Base-by-base conservation (phyloP, 23 tunicate species). In the Trididemnum nubilum region DNA sequence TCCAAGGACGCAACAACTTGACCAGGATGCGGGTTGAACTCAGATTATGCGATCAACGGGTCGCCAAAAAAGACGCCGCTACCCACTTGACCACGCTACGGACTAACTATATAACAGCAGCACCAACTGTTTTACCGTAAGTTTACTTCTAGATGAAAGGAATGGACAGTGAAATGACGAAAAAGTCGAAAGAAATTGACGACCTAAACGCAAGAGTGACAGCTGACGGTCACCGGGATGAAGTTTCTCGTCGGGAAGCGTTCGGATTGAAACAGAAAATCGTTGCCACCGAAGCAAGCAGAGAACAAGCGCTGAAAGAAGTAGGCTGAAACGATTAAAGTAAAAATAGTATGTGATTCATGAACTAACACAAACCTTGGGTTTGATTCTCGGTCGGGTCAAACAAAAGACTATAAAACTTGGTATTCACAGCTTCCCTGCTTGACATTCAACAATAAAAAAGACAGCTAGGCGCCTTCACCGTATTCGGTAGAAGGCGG, bases 261-360 rank as follows among this genome's bases (percentile, higher is more conserved):
- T 89, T 88, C 60, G 94, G 85, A 18, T 61, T 94, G 71, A 94
- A 94, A 57, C 99, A 94, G 64, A 89, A 89, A 82, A 94, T 94
- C 35, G 95, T 89, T 24, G 99, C 94, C 19, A 89, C 95, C 0
- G 99, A 94, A 82, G 94, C 99, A 1, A 88, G 91, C 91, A 88
- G 86, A 44, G 99, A 94, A 40, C 94, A 89, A 71, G 87, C 90
- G 64, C 79, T 81, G 31, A 89, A 89, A 82, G 99, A 94, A 75
- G 97, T 92, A 51, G 64, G 32, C n/a, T n/a, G n/a, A n/a, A n/a
- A n/a, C n/a, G 21, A 35, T 26, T 49, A 9, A 49, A n/a, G n/a
- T n/a, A n/a, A n/a, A n/a, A n/a, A n/a, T n/a, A n/a, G n/a, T n/a
- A n/a, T n/a, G n/a, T 19, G 12, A 12, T 50, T 50, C 19, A 12